Evolutionary conservation across 64 coral and sea anemone genomes (phyloP).

Genomic region (Montipora foliosa): DNA sequence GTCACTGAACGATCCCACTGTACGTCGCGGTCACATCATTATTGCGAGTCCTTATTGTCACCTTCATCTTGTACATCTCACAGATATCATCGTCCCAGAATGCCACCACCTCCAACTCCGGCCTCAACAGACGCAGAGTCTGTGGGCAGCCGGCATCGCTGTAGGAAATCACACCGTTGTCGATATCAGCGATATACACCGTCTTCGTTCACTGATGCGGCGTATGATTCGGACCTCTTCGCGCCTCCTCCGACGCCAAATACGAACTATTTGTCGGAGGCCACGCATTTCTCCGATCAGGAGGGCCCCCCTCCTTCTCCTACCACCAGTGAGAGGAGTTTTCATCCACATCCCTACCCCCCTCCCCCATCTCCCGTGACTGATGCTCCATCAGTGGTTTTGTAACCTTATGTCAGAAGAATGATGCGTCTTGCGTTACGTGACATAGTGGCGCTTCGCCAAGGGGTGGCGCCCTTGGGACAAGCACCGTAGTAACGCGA

Average conservation of each 20-base stretch:
- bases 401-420: background rate
- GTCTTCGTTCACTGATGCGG: slow-evolving; percentile 72
- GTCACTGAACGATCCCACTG: slow-evolving; percentile 87
- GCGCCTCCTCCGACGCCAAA: slow-evolving; percentile 92
- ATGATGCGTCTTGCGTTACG: background rate
- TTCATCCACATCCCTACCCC: slow-evolving; percentile 81
- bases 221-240: slow-evolving; percentile 91
- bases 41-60: slow-evolving; percentile 81
- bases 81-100: slow-evolving; percentile 77
- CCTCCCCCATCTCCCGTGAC: slow-evolving; percentile 93
- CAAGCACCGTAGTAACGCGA: background rate
- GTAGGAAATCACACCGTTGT: slow-evolving; percentile 62
- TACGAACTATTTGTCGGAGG: slow-evolving; percentile 91
- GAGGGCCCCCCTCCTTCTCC: slow-evolving; percentile 90
- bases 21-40: slow-evolving; percentile 74
- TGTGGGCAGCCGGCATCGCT: slow-evolving; percentile 60
- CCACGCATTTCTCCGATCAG: slow-evolving; percentile 88
- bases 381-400: slow-evolving; percentile 86
- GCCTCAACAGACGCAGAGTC: slow-evolving; percentile 89
- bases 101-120: slow-evolving; percentile 85
- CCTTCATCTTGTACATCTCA: slow-evolving; percentile 84
- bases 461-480: background rate
- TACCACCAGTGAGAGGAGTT: slow-evolving; percentile 84
- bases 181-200: slow-evolving; percentile 46
- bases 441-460: background rate